These are phyloP conservation scores for Daktulosphaira vitifoliae DNA, from an alignment of 1,140 invertebrate genomes.

Conservation along the genomic window DNA sequence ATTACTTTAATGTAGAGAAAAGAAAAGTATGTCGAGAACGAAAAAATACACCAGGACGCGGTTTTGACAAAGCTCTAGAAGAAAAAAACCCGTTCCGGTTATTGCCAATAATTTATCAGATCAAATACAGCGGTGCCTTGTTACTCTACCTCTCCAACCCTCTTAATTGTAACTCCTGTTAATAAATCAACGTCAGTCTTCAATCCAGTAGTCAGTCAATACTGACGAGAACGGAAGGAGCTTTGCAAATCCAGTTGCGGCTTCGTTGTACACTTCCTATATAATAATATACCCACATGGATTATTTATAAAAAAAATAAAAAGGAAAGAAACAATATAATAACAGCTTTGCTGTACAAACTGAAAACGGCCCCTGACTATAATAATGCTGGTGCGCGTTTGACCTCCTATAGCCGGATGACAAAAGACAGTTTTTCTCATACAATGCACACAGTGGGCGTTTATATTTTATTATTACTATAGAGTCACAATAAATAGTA, in stretches of 20 bases:
- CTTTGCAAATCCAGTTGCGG: neutral
- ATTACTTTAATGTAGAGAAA: no score
- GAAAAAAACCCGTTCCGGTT: conserved; percentile 16
- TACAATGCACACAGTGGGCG: conserved; percentile 2
- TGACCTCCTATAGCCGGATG: conserved; percentile 2
- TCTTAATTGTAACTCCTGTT: conserved; percentile 21
- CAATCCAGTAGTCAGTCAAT: conserved; percentile 17
- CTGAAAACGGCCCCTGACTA: neutral
- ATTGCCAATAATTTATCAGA: conserved; percentile 33
- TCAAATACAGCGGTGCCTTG: neutral
- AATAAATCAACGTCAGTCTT: conserved; percentile 25
- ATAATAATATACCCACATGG: neutral
- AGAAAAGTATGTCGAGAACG: no score
- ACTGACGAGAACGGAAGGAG: conserved; percentile 1
- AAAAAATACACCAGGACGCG: neutral
- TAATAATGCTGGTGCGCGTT: neutral
- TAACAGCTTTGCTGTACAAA: neutral
- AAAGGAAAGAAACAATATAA: neutral
- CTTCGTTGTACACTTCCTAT: neutral
- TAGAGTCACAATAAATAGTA: neutral
- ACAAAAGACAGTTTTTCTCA: neutral
- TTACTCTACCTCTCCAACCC: neutral
- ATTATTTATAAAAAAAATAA: conserved; percentile 24
- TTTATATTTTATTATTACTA: neutral
- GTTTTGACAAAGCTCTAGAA: neutral